Conservation (phyloP, 2,113 vertebrate species). For the Zootoca vivipara region DNA sequence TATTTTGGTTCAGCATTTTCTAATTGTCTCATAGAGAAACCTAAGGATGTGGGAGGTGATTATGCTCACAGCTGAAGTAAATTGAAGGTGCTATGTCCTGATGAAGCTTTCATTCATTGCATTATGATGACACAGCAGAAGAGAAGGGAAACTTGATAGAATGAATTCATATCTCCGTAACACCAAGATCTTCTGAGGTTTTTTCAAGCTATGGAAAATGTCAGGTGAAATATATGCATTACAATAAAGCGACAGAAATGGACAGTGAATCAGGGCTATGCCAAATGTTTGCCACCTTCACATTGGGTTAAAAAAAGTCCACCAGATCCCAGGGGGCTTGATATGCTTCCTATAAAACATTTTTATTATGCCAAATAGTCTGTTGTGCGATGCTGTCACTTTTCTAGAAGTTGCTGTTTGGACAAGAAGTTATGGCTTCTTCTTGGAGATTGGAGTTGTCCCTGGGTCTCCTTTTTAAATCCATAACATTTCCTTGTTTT, state of each 20-base stretch:
- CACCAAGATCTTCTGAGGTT: conserved; percentile 62
- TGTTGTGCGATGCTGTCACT: background rate
- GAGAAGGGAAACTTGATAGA: conserved; percentile 59
- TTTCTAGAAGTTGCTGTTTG: background rate
- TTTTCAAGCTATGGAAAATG: conserved; percentile 37
- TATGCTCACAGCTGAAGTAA: conserved; percentile 58
- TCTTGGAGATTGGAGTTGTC: background rate
- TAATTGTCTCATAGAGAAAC: background rate
- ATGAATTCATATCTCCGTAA: conserved; percentile 55
- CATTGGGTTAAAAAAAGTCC: background rate
- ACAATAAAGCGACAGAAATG: background rate
- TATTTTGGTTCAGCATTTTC: background rate
- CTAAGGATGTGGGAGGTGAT: background rate
- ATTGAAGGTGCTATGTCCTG: conserved; percentile 65
- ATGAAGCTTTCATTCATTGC: conserved; percentile 62
- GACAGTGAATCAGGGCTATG: background rate
- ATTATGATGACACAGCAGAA: conserved; percentile 65
- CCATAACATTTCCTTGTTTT: background rate
- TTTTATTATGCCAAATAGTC: background rate
- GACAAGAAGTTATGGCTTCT: background rate
- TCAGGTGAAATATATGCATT: background rate
- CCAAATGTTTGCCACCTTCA: background rate
- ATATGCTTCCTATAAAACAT: background rate
- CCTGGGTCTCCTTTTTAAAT: background rate
- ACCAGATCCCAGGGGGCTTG: no score